Evolutionary conservation across 2,888 invertebrate species (phyloP).

Genomic region (Thymelicus acteon): DNA sequence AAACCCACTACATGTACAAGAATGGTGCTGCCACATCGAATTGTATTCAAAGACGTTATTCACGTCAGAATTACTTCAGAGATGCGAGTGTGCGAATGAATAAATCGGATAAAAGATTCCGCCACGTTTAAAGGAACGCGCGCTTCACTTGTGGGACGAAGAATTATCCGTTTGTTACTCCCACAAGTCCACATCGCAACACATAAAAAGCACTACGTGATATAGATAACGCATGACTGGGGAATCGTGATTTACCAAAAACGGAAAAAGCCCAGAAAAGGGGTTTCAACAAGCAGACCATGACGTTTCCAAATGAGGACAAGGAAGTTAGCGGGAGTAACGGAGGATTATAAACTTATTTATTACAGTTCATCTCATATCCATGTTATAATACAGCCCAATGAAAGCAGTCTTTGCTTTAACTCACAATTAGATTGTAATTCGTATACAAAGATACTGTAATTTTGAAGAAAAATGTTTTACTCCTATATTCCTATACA

Average conservation of each 20-base stretch:
- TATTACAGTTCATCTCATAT: neutral
- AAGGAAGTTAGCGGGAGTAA: neutral
- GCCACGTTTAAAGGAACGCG: too few relatives aligned
- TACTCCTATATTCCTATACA: too few relatives aligned
- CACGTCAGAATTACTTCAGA: too few relatives aligned
- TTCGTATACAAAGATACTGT: too few relatives aligned
- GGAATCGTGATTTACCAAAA: constrained; percentile 18
- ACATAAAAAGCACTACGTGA: constrained; percentile 1
- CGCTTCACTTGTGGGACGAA: neutral
- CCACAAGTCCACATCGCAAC: neutral
- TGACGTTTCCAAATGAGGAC: constrained; percentile 9
- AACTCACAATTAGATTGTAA: too few relatives aligned
- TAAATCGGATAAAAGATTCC: too few relatives aligned
- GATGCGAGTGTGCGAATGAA: too few relatives aligned
- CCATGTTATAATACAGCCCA: neutral
- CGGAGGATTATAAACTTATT: neutral
- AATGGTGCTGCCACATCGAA: too few relatives aligned
- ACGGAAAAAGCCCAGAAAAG: constrained; percentile 16
- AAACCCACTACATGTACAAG: too few relatives aligned
- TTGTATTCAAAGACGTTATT: too few relatives aligned
- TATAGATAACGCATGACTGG: neutral
- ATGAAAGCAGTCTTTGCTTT: too few relatives aligned
- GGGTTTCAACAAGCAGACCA: constrained; percentile 6
- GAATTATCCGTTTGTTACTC: neutral
- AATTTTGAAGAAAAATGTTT: too few relatives aligned